Percentiles rank a stretch among this genome's conserved stretches.
Evolutionary conservation across 2,888 invertebrate genomes (phyloP).

Genomic region (Papilio gigon): DNA sequence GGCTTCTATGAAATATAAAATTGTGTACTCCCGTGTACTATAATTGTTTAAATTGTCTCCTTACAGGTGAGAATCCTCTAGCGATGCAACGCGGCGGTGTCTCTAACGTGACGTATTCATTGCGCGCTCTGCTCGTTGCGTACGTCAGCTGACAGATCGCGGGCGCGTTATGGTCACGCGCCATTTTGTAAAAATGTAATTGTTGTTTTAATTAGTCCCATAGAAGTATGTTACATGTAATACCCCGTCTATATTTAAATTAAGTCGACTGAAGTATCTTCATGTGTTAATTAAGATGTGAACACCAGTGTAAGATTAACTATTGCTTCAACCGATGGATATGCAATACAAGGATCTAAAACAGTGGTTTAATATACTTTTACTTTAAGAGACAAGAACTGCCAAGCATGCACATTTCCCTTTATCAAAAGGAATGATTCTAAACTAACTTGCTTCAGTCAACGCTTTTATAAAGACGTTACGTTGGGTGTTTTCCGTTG

Average conservation of each 20-base stretch:
- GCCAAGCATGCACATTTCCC: neutral
- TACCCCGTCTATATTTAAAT: conserved; percentile 13
- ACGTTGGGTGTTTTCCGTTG: no score
- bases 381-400: neutral
- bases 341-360: neutral
- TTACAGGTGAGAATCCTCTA: conserved; percentile 77
- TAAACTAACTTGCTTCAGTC: no score
- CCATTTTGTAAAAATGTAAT: conserved; percentile 49
- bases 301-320: neutral
- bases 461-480: no score
- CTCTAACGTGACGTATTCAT: conserved; percentile 61
- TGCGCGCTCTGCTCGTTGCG: conserved; percentile 58
- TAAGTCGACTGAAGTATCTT: neutral
- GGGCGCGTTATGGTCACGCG: conserved; percentile 69
- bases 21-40: conserved; percentile 25
- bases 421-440: no score
- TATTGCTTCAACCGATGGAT: neutral
- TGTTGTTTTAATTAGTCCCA: conserved; percentile 12
- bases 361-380: neutral
- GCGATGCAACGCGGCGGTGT: conserved; percentile 79
- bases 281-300: neutral
- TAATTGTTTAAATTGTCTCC: conserved; percentile 47
- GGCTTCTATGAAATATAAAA: conserved; percentile 12
- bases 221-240: neutral
- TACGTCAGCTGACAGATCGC: conserved; percentile 73